A percentile compares a stretch with the other conserved stretches of the same genome.
These are phyloP conservation scores for Gallinago undulata DNA, from an alignment of 2,113 vertebrate species.

Conservation along the genomic window DNA sequence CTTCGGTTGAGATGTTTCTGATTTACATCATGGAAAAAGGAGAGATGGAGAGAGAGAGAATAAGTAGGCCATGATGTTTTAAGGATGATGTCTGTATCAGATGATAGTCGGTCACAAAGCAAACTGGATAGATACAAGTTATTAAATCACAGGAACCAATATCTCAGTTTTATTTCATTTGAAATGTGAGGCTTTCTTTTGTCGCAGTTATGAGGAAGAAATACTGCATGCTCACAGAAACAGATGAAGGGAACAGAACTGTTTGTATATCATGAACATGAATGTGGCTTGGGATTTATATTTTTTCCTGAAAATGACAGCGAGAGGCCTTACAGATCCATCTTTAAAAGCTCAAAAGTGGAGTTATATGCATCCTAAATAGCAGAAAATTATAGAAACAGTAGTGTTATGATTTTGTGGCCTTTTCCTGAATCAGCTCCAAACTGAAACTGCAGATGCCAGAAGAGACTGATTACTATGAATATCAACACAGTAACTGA, in stretches of 20 bases:
- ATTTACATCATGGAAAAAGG: not conserved
- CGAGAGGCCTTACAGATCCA: not conserved
- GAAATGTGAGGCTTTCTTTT: not conserved
- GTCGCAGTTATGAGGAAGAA: not conserved
- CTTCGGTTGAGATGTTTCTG: not conserved
- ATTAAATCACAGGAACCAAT: not conserved
- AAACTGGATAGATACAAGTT: not conserved
- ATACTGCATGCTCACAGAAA: not conserved
- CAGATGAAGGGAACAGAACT: not conserved
- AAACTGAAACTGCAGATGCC: constrained; percentile 13
- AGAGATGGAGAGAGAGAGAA: not conserved
- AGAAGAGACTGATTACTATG: not conserved
- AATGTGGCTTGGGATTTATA: not conserved
- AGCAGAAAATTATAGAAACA: not conserved
- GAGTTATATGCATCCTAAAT: not conserved
- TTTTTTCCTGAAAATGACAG: not conserved
- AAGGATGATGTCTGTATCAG: not conserved
- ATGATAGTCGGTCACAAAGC: not conserved
- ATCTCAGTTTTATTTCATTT: not conserved
- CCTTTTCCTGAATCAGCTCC: not conserved
- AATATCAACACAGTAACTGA: not conserved
- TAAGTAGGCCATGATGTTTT: not conserved
- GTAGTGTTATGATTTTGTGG: not conserved
- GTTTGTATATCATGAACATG: not conserved
- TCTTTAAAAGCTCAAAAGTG: not conserved